These are phyloP conservation scores for Ladona fulva DNA, from an alignment of 1,140 invertebrate genomes.

Conservation along the genomic window DNA sequence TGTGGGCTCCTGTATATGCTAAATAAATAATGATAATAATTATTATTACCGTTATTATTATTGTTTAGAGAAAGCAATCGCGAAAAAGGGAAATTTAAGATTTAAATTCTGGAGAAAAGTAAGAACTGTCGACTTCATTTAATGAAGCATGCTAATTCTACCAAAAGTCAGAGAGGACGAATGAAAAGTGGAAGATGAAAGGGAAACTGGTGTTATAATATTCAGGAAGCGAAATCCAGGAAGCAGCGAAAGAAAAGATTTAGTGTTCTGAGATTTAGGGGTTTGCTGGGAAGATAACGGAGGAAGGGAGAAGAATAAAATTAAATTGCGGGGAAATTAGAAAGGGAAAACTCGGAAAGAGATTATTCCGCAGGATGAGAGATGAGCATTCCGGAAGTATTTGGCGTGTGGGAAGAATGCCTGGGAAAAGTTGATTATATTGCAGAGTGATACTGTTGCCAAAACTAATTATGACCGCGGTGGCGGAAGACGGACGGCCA, in stretches of 20 bases:
- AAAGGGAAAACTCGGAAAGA: conserved; percentile 6
- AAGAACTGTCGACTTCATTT: too few species aligned
- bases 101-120: too few species aligned
- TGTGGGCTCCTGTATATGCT: too few species aligned
- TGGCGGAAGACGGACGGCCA: too few species aligned
- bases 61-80: too few species aligned
- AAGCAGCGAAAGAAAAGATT: neutral
- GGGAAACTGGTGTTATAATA: neutral
- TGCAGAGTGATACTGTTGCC: neutral
- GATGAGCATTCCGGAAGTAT: neutral
- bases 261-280: neutral
- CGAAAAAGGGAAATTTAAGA: too few species aligned
- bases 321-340: conserved; percentile 1
- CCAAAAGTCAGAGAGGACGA: neutral
- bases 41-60: too few species aligned
- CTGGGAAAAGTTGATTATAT: neutral
- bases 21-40: too few species aligned
- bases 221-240: neutral
- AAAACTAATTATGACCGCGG: neutral
- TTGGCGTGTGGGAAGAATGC: neutral
- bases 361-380: neutral
- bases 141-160: neutral
- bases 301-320: neutral
- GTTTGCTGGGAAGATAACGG: neutral
- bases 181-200: neutral